These are phyloP conservation scores for Pitangus sulphuratus DNA, from an alignment of 2,797 vertebrate genomes.

Conservation along the genomic window DNA sequence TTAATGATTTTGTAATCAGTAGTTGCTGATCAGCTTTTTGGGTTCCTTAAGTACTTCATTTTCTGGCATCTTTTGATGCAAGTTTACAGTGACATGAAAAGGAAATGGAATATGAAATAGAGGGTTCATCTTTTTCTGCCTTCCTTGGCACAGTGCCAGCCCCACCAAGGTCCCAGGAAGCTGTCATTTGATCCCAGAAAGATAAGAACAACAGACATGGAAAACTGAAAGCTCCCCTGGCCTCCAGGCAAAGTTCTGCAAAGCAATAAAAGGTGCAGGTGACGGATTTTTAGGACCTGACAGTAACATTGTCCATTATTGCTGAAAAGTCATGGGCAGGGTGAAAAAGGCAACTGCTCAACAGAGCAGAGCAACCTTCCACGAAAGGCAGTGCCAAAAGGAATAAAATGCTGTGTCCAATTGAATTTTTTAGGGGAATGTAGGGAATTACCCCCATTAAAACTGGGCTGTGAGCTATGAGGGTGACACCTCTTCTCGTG, in stretches of 20 bases:
- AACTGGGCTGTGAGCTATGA: conserved; percentile 4
- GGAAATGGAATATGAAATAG: conserved; percentile 1
- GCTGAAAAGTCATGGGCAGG: background rate
- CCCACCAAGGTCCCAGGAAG: conserved; percentile 40
- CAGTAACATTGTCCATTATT: conserved; percentile 53
- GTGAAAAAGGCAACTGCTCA: conserved; percentile 53
- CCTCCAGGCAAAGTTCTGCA: conserved; percentile 31
- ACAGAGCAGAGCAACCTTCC: conserved; percentile 15
- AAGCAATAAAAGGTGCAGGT: conserved; percentile 60
- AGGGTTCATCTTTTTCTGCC: background rate
- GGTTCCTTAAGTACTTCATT: background rate
- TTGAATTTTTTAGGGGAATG: conserved; percentile 40
- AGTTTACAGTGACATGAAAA: background rate
- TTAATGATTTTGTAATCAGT: no score
- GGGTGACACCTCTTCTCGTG: conserved; percentile 42
- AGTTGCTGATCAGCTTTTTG: background rate
- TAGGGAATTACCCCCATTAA: conserved; percentile 42
- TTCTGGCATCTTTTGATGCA: background rate
- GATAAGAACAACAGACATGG: conserved; percentile 44
- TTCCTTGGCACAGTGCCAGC: background rate
- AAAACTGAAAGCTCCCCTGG: conserved; percentile 23
- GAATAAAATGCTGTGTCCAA: conserved; percentile 21
- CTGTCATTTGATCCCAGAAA: background rate
- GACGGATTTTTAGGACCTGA: conserved; percentile 55
- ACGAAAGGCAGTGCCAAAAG: conserved; percentile 7